Conservation (phyloP, 2,113 vertebrate genomes). For the Vanacampus margaritifer region DNA sequence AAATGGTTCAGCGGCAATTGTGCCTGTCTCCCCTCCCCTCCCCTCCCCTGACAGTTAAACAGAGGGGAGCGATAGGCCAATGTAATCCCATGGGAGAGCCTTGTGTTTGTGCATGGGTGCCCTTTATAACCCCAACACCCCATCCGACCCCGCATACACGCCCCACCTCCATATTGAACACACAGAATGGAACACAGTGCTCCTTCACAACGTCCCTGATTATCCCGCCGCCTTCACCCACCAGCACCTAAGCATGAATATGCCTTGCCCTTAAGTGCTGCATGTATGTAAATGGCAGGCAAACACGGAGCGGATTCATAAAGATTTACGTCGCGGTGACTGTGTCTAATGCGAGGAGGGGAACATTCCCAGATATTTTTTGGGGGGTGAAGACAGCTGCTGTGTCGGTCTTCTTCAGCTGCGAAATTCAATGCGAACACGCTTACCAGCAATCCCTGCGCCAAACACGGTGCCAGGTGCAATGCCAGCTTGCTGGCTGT, state of each 20-base stretch:
- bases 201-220: constrained; percentile 58
- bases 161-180: constrained; percentile 35
- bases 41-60: constrained; percentile 57
- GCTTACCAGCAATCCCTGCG: constrained; percentile 85
- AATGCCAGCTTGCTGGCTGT: constrained; percentile 78
- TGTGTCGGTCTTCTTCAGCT: constrained; percentile 5
- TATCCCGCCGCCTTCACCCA: constrained; percentile 43
- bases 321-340: constrained; percentile 17
- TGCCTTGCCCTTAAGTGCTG: constrained; percentile 40
- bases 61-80: constrained; percentile 56
- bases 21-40: constrained; percentile 33
- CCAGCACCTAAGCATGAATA: constrained; percentile 49
- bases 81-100: constrained; percentile 50
- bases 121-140: constrained; percentile 40
- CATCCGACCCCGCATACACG: constrained; percentile 1
- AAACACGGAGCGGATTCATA: constrained; percentile 28
- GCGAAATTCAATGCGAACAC: not conserved
- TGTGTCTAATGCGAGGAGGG: not conserved
- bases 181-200: constrained; percentile 52
- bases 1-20: constrained; percentile 64
- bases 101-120: constrained; percentile 66
- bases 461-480: constrained; percentile 81
- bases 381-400: constrained; percentile 15
- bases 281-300: constrained; percentile 27
- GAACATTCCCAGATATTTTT: not conserved